phyloP scores from a whole-genome alignment of 2,797 vertebrate genomes.

The Podarcis siculus region DNA sequence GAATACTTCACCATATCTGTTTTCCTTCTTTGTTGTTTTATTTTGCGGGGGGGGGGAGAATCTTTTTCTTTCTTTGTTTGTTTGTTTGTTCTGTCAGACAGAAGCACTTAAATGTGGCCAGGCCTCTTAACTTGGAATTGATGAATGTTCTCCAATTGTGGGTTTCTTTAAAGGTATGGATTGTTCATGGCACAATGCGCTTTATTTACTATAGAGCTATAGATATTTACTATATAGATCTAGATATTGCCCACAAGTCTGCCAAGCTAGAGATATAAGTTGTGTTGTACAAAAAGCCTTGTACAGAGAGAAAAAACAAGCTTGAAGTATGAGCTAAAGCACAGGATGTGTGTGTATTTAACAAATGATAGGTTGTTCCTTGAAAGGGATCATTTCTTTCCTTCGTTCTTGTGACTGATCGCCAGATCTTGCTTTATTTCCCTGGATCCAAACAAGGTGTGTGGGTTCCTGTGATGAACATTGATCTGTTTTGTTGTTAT shows the following conservation, averaged over 20 bases:
- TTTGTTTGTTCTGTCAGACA: constrained; percentile 70
- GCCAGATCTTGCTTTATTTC: constrained; percentile 47
- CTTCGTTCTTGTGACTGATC: constrained; percentile 44
- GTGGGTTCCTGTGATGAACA: constrained; percentile 68
- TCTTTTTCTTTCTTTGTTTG: too few species aligned
- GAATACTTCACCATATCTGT: constrained; percentile 67
- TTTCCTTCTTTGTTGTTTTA: constrained; percentile 60
- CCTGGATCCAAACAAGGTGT: constrained; percentile 43
- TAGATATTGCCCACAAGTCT: constrained; percentile 53
- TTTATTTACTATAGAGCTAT: constrained; percentile 27
- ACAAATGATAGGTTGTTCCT: constrained; percentile 68
- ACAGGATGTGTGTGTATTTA: constrained; percentile 77
- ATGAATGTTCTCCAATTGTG: constrained; percentile 53
- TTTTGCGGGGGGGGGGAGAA: not conserved
- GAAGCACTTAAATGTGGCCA: constrained; percentile 58
- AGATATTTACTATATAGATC: constrained; percentile 12
- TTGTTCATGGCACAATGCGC: constrained; percentile 61
- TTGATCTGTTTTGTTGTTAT: constrained; percentile 57
- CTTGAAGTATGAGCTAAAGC: constrained; percentile 77
- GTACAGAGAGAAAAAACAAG: constrained; percentile 60
- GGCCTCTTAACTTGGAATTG: constrained; percentile 65
- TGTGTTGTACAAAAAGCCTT: constrained; percentile 63
- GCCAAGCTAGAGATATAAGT: constrained; percentile 63
- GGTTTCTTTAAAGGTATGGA: constrained; percentile 56
- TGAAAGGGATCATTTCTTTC: constrained; percentile 54